Evolutionary conservation across 1,140 invertebrate species (phyloP), one percentile per base, ranked within the genome.

Genomic region (Neodiprion pinetum): DNA sequence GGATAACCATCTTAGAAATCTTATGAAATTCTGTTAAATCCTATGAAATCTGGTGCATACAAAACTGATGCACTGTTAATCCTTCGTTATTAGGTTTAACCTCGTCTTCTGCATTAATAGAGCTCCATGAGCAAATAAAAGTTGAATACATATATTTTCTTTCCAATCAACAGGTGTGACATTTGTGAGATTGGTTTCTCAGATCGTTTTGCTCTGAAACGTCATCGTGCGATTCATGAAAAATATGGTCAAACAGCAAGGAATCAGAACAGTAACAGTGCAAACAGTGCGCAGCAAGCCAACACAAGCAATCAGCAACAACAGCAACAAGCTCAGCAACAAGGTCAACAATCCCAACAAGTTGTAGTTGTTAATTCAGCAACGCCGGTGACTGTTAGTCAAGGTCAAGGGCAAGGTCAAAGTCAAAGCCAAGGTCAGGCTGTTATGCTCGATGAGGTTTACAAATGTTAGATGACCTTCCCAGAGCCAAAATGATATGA

Each of bases 101-200:
- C 28, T 40, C 28, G 1, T 40, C 28, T 40, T 40, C 5, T 40
- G 2, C 28, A 40, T 40, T 40, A 40, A 40, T 40, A 40, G 5
- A 40, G 28, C 28, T 40, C 28, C 28, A 5, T 40, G 28, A 40
- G 28, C 28, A 40, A 40, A 40, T 5, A 40, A 40, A 40, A 40
- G 28, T 40, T 5, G 28, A 40, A 5, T 40, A 40, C 28, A 40
- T 40, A 40, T 40, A 40, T 40, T 5, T 76, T 74, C 90, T 92
- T 91, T 61, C 9, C 9, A 5, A 61, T 61, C 53, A 17, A 61
- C 85, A 95, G 94, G 85, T 96, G 95, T 85, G 94, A 96, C 83
- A 96, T 96, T 78, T 96, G 95, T 81, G 93, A 94, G 65, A 95
- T 95, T n/a, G 94, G 94, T 65, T 96, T 96, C 82, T 94, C 94